A percentile compares a stretch with the other conserved stretches of the same genome.
Evolutionary conservation across 2,888 invertebrate genomes (phyloP).

Genomic region (Blastobasis adustella): DNA sequence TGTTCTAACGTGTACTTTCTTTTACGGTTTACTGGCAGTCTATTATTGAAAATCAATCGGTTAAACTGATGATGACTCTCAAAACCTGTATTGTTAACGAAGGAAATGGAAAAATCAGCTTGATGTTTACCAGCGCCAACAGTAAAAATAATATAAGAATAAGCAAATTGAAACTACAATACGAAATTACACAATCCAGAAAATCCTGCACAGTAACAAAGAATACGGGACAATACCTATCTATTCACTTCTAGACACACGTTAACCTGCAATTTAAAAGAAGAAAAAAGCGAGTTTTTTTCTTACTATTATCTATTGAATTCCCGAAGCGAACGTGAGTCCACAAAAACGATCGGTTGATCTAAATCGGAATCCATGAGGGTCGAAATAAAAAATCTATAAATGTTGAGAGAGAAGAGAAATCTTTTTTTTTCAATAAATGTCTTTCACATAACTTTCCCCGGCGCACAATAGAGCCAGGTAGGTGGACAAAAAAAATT

Average conservation of each 20-base stretch:
- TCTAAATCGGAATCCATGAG: constrained; percentile 58
- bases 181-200: constrained; percentile 15
- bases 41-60: too few species aligned
- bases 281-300: constrained; percentile 44
- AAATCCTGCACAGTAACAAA: constrained; percentile 31
- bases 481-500: constrained; percentile 53
- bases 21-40: constrained; percentile 3
- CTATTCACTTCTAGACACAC: constrained; percentile 37
- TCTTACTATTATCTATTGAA: constrained; percentile 28
- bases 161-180: too few species aligned
- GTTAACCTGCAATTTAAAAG: constrained; percentile 49
- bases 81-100: too few species aligned
- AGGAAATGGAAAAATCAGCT: too few species aligned
- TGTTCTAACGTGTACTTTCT: constrained; percentile 5
- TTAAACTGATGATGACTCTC: too few species aligned
- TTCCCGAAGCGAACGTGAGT: constrained; percentile 33
- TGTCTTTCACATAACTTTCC: constrained; percentile 68
- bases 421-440: constrained; percentile 48
- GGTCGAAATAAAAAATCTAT: constrained; percentile 27
- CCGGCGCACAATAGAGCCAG: constrained; percentile 54
- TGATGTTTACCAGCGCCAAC: too few species aligned
- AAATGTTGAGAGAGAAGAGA: constrained; percentile 44
- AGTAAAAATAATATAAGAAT: too few species aligned
- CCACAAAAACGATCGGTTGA: constrained; percentile 53
- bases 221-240: constrained; percentile 33